phyloP scores from a whole-genome alignment of 2,888 invertebrate species.

The Rhopalosiphum nymphaeae region DNA sequence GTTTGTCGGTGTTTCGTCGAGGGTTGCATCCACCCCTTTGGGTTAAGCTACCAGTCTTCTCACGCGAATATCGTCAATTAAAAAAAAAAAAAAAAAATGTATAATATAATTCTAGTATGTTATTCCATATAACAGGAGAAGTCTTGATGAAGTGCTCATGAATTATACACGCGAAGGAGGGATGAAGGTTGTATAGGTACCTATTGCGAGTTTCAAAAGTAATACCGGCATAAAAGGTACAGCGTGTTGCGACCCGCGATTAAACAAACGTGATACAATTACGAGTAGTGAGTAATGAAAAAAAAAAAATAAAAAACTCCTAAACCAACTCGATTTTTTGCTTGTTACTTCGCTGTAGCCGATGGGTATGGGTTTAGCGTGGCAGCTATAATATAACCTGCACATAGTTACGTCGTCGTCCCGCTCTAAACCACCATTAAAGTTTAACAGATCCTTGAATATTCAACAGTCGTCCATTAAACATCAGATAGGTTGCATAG shows the following conservation, averaged over 20 bases:
- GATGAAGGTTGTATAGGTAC: not conserved
- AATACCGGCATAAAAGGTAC: not conserved
- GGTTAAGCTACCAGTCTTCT: not conserved
- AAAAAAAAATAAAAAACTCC: not conserved
- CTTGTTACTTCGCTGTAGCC: not conserved
- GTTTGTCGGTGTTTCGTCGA: not conserved
- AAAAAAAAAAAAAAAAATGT: not conserved
- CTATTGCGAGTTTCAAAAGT: not conserved
- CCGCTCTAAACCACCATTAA: not conserved
- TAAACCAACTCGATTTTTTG: not conserved
- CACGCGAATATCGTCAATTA: not conserved
- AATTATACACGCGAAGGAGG: not conserved
- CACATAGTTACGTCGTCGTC: not conserved
- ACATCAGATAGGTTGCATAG: not conserved
- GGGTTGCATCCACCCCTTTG: not conserved
- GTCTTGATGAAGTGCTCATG: not conserved
- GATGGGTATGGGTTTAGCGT: not conserved
- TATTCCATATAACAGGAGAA: not conserved
- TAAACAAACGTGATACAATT: not conserved
- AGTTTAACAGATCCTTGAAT: slow-evolving; percentile 11
- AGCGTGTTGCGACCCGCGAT: not conserved
- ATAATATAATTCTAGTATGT: not conserved
- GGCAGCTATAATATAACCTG: not conserved
- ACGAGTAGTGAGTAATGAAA: not conserved
- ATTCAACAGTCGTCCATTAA: slow-evolving; percentile 2